Conservation (phyloP, 2,797 vertebrate genomes). For the Falco peregrinus region DNA sequence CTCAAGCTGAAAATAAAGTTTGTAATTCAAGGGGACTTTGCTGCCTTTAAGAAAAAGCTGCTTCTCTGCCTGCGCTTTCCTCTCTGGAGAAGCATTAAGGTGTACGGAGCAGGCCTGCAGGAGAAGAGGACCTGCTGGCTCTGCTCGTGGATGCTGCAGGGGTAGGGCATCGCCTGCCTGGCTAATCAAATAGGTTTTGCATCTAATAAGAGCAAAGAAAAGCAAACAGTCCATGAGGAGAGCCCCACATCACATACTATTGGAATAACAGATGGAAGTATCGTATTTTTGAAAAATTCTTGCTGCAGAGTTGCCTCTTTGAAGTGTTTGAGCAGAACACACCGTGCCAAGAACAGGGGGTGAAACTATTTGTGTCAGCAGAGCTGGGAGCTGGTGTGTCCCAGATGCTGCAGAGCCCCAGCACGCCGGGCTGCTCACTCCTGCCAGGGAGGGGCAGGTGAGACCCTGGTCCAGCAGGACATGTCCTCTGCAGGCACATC, state of each 20-base stretch:
- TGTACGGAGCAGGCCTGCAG: neutral
- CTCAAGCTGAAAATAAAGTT: conserved; percentile 28
- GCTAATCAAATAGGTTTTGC: conserved; percentile 50
- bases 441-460: neutral
- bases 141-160: conserved; percentile 24
- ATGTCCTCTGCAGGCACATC: neutral
- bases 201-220: conserved; percentile 64
- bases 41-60: conserved; percentile 40
- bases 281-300: conserved; percentile 76
- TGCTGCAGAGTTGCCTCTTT: conserved; percentile 70
- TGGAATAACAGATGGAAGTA: conserved; percentile 81
- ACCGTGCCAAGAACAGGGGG: conserved; percentile 66
- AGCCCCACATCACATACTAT: conserved; percentile 67
- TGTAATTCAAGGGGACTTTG: conserved; percentile 46
- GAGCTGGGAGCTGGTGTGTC: conserved; percentile 28
- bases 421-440: neutral
- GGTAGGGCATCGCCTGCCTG: conserved; percentile 31
- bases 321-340: conserved; percentile 71
- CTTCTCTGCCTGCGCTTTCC: conserved; percentile 41
- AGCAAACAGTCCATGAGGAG: conserved; percentile 60
- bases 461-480: neutral
- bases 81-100: conserved; percentile 1
- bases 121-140: conserved; percentile 8
- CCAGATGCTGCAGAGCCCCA: conserved; percentile 35
- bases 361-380: conserved; percentile 61